Evolutionary conservation across 2,113 vertebrate species (phyloP).

Genomic region (Salvelinus alpinus): DNA sequence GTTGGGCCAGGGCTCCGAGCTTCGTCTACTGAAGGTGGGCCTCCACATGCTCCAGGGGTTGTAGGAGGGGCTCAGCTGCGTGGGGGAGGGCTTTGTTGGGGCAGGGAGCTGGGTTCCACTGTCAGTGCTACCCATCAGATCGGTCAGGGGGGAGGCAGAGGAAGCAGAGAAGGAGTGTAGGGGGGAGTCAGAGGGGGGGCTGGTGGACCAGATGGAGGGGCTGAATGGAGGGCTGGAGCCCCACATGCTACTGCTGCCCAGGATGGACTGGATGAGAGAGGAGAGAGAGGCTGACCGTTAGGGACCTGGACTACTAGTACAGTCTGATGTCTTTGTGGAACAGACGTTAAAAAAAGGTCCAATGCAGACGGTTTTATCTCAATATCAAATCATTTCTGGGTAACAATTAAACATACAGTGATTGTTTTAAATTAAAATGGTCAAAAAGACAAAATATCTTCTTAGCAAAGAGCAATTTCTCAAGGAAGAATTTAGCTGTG

Average conservation of each 20-base stretch:
- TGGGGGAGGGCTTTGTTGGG: slow-evolving; percentile 58
- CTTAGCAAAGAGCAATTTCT: too few relatives aligned
- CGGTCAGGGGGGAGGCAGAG: slow-evolving; percentile 51
- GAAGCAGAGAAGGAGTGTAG: slow-evolving; percentile 79
- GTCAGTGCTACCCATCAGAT: slow-evolving; percentile 68
- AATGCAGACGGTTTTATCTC: too few relatives aligned
- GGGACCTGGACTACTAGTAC: too few relatives aligned
- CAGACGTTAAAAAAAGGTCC: too few relatives aligned
- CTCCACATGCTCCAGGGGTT: slow-evolving; percentile 87
- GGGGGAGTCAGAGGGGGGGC: slow-evolving; percentile 62
- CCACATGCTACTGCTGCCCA: slow-evolving; percentile 81
- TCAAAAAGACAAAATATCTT: too few relatives aligned
- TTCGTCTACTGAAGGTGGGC: slow-evolving; percentile 81
- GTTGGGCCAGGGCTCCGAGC: slow-evolving; percentile 88
- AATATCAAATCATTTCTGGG: too few relatives aligned
- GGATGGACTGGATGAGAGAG: slow-evolving; percentile 72
- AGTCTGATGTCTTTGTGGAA: too few relatives aligned
- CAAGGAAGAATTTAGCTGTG: too few relatives aligned
- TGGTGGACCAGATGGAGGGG: slow-evolving; percentile 89
- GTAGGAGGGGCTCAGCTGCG: slow-evolving; percentile 79
- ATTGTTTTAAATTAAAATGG: too few relatives aligned
- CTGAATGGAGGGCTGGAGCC: slow-evolving; percentile 81
- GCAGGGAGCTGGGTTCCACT: slow-evolving; percentile 3
- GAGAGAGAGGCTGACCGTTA: background rate
- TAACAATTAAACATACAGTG: too few relatives aligned